Conservation (phyloP, 2,888 invertebrate species). For the Pilophorus perplexus region DNA sequence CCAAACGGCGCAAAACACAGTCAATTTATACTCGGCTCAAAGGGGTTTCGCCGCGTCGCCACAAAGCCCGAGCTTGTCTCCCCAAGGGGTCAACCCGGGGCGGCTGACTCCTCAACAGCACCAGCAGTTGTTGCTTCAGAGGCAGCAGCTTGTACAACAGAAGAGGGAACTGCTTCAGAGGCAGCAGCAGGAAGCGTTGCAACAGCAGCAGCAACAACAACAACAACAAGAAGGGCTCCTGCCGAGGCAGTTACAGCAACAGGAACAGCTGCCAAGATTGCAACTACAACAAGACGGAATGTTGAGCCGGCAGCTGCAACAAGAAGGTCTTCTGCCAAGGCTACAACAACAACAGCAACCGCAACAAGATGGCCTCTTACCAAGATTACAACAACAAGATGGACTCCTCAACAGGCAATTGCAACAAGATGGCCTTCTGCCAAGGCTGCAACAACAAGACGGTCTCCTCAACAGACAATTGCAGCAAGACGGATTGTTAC, state of each 20-base stretch:
- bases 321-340: constrained; percentile 50
- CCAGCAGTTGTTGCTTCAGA: constrained; percentile 52
- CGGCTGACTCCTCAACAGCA: constrained; percentile 49
- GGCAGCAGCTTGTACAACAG: constrained; percentile 50
- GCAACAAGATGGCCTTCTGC: not conserved
- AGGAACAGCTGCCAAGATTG: constrained; percentile 49
- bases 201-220: constrained; percentile 51
- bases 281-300: constrained; percentile 53
- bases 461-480: not conserved
- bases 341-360: not conserved
- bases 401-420: constrained; percentile 11
- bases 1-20: constrained; percentile 43
- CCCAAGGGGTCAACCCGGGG: constrained; percentile 47
- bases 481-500: not conserved
- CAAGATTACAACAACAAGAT: not conserved
- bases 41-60: constrained; percentile 38
- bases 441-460: not conserved
- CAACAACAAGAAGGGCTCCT: constrained; percentile 54
- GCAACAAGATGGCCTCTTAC: constrained; percentile 9
- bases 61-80: constrained; percentile 44
- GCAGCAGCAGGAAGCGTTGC: constrained; percentile 45
- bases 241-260: constrained; percentile 55
- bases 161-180: constrained; percentile 48
- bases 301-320: constrained; percentile 53
- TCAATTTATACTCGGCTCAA: constrained; percentile 44